Base-by-base conservation (phyloP, 2,797 vertebrate genomes). In the Hoplostethus mediterraneus region DNA sequence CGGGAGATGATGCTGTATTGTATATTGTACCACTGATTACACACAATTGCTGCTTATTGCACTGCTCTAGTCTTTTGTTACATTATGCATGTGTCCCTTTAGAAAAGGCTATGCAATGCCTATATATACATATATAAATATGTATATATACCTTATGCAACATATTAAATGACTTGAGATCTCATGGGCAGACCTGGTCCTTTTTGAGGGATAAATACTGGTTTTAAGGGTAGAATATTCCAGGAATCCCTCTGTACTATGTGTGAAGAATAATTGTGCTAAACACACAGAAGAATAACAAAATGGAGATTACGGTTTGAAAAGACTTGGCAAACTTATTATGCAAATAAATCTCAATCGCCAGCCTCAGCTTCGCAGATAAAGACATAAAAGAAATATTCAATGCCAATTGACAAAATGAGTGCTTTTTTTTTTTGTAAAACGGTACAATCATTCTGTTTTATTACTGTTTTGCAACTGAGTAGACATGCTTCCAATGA, bases 391-490 rank as follows among this genome's bases (percentile, higher is more conserved):
- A 53, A 62, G 58, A 14, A 53, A 62, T 21, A 13, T 58, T 12
- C 44, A 71, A 64, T 17, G 9, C 64, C n/a, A 17, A 73, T 57
- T 56, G 47, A 74, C 48, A 51, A 53, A 28, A 38, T 21, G 6
- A 67, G 60, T 72, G 59, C 48, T 21, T 21, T 21, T 21, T 21
- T 21, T 64, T 60, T 67, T 76, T 77, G 57, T 80, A 65, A 67
- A 64, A 79, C 38, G 10, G 57, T 71, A 57, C 70, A 61, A 45
- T 77, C 30, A 36, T 60, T 82, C 67, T 91, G 87, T 92, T 92
- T 89, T 90, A 73, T 67, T 79, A 85, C 71, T 5, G 55, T 82
- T 84, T 82, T 79, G 55, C 67, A 71, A 71, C 16, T 21, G 16
- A 71, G 53, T 79, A 67, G 42, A 85, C 74, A 49, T 77, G 70